These are phyloP conservation scores for Glossosoma conforme DNA, from an alignment of 1,140 invertebrate genomes.

Conservation along the genomic window DNA sequence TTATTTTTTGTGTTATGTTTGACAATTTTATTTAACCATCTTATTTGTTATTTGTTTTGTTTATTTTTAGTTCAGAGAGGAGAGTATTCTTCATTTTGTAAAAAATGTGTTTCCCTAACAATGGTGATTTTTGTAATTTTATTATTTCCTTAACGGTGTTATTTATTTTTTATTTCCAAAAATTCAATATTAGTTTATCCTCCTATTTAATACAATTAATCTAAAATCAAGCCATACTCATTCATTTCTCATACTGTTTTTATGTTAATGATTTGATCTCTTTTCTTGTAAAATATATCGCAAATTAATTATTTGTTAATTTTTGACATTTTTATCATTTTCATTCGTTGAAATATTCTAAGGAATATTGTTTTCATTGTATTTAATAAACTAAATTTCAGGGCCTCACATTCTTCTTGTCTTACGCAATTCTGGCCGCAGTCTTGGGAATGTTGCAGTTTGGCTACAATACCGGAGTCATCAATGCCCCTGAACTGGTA, in stretches of 20 bases:
- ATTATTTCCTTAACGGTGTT: too few relatives aligned
- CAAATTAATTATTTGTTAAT: too few relatives aligned
- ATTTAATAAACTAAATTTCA: slow-evolving; percentile 48
- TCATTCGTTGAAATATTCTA: slow-evolving; percentile 1
- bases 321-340: neutral
- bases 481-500: slow-evolving; percentile 76
- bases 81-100: neutral
- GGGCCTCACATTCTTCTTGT: slow-evolving; percentile 78
- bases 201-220: too few relatives aligned
- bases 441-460: slow-evolving; percentile 98
- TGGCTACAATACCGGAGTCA: slow-evolving; percentile 97
- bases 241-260: too few relatives aligned
- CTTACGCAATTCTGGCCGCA: slow-evolving; percentile 88
- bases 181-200: too few relatives aligned
- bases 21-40: too few relatives aligned
- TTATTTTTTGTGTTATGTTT: slow-evolving; percentile 6
- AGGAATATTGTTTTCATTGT: slow-evolving; percentile 1
- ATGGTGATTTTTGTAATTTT: neutral
- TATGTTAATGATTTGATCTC: too few relatives aligned
- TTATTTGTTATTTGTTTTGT: too few relatives aligned
- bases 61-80: slow-evolving; percentile 4
- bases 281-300: too few relatives aligned
- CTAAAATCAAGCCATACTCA: too few relatives aligned
- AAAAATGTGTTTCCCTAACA: neutral
- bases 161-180: too few relatives aligned